Conservation (phyloP, 2,113 vertebrate species). For the Petrocephalus microphthalmus region DNA sequence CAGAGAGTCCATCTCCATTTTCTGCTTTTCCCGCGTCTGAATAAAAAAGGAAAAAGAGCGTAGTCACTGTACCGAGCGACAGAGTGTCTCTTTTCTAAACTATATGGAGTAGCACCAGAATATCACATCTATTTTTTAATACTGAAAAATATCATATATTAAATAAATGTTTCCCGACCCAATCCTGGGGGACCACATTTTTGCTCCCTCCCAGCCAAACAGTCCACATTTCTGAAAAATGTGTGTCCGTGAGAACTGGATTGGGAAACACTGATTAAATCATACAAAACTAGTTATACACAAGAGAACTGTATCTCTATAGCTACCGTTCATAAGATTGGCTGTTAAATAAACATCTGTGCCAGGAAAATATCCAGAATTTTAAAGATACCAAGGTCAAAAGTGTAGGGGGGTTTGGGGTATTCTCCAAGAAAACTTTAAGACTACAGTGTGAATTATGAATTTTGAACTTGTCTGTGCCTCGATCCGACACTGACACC, state of each 20-base stretch:
- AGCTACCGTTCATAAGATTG: not conserved
- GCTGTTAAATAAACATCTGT: not conserved
- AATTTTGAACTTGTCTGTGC: not conserved
- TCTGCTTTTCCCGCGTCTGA: conserved; percentile 93
- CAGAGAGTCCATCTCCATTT: conserved; percentile 88
- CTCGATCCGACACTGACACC: not conserved
- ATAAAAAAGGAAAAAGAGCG: conserved; percentile 61
- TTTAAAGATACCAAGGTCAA: not conserved
- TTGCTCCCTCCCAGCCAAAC: not conserved
- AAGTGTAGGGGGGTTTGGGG: not conserved
- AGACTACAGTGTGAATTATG: not conserved
- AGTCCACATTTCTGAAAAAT: not conserved
- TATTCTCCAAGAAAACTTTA: not conserved
- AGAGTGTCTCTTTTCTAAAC: not conserved
- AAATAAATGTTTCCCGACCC: not conserved
- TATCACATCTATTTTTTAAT: not conserved
- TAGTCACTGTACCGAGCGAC: not conserved
- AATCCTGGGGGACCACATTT: not conserved
- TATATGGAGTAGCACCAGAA: not conserved
- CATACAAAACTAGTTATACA: too few species aligned
- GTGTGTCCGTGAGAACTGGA: too few species aligned
- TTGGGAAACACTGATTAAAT: too few species aligned
- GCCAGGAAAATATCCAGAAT: not conserved
- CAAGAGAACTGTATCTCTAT: too few species aligned
- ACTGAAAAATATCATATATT: not conserved